Percentiles rank a stretch among this genome's conserved stretches.
Conservation (phyloP, 2,888 invertebrate genomes). For the Hoplodrina ambigua region DNA sequence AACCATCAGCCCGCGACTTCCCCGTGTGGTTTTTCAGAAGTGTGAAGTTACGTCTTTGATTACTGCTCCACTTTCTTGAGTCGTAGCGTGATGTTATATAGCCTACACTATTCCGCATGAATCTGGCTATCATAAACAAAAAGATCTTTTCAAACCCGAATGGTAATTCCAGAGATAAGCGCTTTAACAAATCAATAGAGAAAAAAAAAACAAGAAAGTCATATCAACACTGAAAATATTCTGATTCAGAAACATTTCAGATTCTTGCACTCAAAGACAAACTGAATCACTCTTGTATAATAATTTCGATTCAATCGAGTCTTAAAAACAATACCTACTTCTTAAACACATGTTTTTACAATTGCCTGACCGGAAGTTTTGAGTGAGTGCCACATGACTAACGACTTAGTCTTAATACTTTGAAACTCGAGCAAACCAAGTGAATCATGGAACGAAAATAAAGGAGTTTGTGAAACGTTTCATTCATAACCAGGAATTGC, state of each 20-base stretch:
- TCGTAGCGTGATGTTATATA: too few relatives aligned
- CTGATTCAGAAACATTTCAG: not conserved
- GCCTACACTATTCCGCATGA: too few relatives aligned
- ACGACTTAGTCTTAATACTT: conserved; percentile 36
- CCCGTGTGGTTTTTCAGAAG: too few relatives aligned
- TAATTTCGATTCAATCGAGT: conserved; percentile 23
- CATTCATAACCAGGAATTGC: conserved; percentile 17
- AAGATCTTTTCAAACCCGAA: too few relatives aligned
- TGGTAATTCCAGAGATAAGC: too few relatives aligned
- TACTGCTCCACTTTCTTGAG: too few relatives aligned
- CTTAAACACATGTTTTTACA: conserved; percentile 45
- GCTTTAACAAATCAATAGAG: not conserved
- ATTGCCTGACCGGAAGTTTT: conserved; percentile 37
- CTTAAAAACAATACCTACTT: conserved; percentile 20
- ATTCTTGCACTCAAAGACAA: not conserved
- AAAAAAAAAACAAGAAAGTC: not conserved
- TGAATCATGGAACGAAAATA: conserved; percentile 40
- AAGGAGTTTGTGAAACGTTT: conserved; percentile 20
- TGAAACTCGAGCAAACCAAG: conserved; percentile 19
- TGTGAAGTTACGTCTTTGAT: too few relatives aligned
- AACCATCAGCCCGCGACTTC: too few relatives aligned
- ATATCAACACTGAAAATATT: not conserved
- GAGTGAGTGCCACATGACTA: conserved; percentile 41
- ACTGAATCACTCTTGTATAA: conserved; percentile 22
- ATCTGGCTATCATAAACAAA: too few relatives aligned